Base-by-base conservation (phyloP, 2,797 vertebrate genomes). In the Philypnodon macrostomus region DNA sequence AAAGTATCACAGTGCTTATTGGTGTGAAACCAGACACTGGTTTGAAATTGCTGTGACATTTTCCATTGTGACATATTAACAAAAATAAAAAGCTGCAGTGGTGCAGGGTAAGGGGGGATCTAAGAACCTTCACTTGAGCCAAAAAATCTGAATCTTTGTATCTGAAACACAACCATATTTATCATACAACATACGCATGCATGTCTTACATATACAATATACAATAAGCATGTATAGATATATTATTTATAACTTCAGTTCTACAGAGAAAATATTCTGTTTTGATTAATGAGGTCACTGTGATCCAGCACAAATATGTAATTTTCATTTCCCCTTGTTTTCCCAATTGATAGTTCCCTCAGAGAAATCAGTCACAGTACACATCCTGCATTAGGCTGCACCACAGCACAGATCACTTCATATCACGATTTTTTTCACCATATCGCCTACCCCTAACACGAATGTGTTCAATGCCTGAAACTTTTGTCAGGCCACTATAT, bases 1-100 rank as follows among this genome's bases (percentile, higher is more conserved):
- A 63, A 74, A 80, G 68, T 46, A 39, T 53, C 72, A 63, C 77
- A 61, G 59, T 53, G 65, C 51, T 64, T 72, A 73, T 73, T 85
- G 54, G 51, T 80, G 83, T 73, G 69, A 74, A 80, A 67, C 75
- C 40, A 73, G 54, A 64, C 55, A 40, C 45, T 37, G 32, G 41
- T 53, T 61, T 84, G 71, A 83, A 73, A 59, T 23, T 50, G 15
- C 45, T n/a, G n/a, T n/a, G n/a, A n/a, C n/a, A n/a, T n/a, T n/a
- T n/a, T n/a, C n/a, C n/a, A n/a, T n/a, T n/a, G n/a, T n/a, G n/a
- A n/a, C n/a, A n/a, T n/a, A n/a, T n/a, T n/a, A n/a, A n/a, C n/a
- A n/a, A n/a, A n/a, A n/a, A n/a, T n/a, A n/a, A n/a, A n/a, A n/a
- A n/a, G n/a, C n/a, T n/a, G n/a, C n/a, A n/a, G n/a, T n/a, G n/a